These are phyloP conservation scores for Chionoecetes opilio DNA, from an alignment of 1,140 invertebrate species.

Conservation along the genomic window DNA sequence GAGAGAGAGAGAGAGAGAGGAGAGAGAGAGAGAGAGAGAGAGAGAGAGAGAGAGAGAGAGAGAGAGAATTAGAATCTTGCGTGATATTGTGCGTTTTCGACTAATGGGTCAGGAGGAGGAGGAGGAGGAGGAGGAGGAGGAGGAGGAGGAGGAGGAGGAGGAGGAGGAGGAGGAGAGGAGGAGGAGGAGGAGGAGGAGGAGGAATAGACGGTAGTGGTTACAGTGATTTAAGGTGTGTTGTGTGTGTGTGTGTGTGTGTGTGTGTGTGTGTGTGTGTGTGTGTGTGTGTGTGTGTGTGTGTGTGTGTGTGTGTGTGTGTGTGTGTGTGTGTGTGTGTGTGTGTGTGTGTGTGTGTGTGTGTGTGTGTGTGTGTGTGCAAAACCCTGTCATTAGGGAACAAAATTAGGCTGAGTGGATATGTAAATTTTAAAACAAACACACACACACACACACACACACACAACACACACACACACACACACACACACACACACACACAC, in stretches of 20 bases:
- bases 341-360: slow-evolving; percentile 8
- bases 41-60: slow-evolving; percentile 8
- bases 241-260: background rate
- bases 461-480: background rate
- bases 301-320: slow-evolving; percentile 8
- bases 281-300: background rate
- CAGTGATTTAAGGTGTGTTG: background rate
- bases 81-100: background rate
- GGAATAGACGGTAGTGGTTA: background rate
- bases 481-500: background rate
- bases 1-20: slow-evolving; percentile 7
- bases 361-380: background rate
- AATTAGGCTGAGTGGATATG: background rate
- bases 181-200: slow-evolving; percentile 23
- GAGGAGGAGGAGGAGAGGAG: background rate
- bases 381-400: background rate
- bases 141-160: background rate
- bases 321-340: background rate
- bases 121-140: background rate
- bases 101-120: background rate
- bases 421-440: background rate
- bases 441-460: slow-evolving; percentile 2
- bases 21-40: slow-evolving; percentile 8
- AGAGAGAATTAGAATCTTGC: background rate
- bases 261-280: slow-evolving; percentile 8